Conservation (phyloP, 2,888 invertebrate genomes). For the Drosophila koepferae region DNA sequence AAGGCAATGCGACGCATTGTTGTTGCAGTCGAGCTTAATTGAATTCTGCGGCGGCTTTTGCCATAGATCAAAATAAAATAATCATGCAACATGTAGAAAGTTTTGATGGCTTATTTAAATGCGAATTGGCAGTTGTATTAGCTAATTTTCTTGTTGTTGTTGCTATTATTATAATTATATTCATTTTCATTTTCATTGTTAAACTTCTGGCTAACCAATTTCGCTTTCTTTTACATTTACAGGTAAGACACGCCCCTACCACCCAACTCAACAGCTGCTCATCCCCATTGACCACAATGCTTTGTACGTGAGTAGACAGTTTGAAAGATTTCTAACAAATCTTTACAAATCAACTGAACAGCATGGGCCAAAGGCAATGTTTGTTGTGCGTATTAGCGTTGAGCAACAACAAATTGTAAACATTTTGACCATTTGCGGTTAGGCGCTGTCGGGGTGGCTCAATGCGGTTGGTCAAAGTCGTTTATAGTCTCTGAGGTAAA, state of each 20-base stretch:
- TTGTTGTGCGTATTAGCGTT: slow-evolving; percentile 67
- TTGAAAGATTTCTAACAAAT: slow-evolving; percentile 25
- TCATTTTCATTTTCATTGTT: not conserved
- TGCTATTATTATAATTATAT: not conserved
- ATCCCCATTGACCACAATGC: slow-evolving; percentile 54
- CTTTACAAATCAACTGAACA: slow-evolving; percentile 2
- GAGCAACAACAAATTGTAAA: slow-evolving; percentile 61
- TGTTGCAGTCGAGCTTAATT: slow-evolving; percentile 43
- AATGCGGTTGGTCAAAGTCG: slow-evolving; percentile 19
- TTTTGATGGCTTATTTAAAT: slow-evolving; percentile 62
- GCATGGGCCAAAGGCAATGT: slow-evolving; percentile 6
- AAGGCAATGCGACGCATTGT: slow-evolving; percentile 28
- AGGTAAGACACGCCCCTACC: slow-evolving; percentile 59
- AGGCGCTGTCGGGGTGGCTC: slow-evolving; percentile 1
- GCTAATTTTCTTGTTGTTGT: not conserved
- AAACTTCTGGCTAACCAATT: slow-evolving; percentile 50
- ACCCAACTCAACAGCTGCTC: too few species aligned
- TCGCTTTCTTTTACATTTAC: slow-evolving; percentile 55
- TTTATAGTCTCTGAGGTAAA: slow-evolving; percentile 41
- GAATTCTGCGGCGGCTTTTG: slow-evolving; percentile 52
- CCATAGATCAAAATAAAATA: slow-evolving; percentile 31
- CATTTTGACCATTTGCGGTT: slow-evolving; percentile 68
- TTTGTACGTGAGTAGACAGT: slow-evolving; percentile 61
- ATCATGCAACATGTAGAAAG: slow-evolving; percentile 51
- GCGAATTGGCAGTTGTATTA: slow-evolving; percentile 38